Evolutionary conservation across 1,140 invertebrate genomes (phyloP).

Genomic region (Micrasema minimum): DNA sequence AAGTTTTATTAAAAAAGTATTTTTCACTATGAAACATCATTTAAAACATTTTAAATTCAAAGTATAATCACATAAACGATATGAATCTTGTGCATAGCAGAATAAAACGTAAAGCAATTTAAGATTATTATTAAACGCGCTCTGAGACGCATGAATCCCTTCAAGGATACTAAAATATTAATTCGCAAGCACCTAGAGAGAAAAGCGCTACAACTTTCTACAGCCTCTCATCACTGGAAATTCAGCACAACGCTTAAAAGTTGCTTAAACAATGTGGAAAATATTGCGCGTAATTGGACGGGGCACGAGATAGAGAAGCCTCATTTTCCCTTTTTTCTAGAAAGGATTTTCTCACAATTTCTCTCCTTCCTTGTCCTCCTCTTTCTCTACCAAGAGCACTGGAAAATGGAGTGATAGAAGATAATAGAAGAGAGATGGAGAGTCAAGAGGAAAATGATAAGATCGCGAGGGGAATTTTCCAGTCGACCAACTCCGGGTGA

Average conservation of each 20-base stretch:
- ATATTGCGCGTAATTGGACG: conserved; percentile 50
- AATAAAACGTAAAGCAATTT: conserved; percentile 17
- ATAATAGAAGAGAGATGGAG: conserved; percentile 42
- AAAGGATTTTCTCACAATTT: conserved; percentile 36
- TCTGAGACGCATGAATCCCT: conserved; percentile 45
- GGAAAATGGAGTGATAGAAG: conserved; percentile 45
- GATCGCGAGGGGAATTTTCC: conserved; percentile 50
- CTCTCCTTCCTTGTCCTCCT: conserved; percentile 30
- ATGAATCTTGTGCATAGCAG: conserved; percentile 8
- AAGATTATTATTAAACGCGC: conserved; percentile 35
- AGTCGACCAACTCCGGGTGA: conserved; percentile 35
- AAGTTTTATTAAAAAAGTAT: too few relatives aligned
- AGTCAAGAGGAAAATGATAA: conserved; percentile 42
- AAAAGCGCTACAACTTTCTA: conserved; percentile 15
- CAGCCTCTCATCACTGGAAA: conserved; percentile 12
- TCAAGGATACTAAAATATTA: conserved; percentile 47
- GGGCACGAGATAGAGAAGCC: conserved; percentile 40
- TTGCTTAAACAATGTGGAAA: conserved; percentile 50
- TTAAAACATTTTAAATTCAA: too few relatives aligned
- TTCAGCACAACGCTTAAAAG: conserved; percentile 41
- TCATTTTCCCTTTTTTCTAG: conserved; percentile 17
- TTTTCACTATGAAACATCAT: too few relatives aligned
- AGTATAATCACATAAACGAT: conserved; percentile 17
- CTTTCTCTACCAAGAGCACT: conserved; percentile 26
- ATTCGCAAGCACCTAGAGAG: conserved; percentile 29